Evolutionary conservation across 2,888 invertebrate species (phyloP).

Genomic region (Ceramica pisi): DNA sequence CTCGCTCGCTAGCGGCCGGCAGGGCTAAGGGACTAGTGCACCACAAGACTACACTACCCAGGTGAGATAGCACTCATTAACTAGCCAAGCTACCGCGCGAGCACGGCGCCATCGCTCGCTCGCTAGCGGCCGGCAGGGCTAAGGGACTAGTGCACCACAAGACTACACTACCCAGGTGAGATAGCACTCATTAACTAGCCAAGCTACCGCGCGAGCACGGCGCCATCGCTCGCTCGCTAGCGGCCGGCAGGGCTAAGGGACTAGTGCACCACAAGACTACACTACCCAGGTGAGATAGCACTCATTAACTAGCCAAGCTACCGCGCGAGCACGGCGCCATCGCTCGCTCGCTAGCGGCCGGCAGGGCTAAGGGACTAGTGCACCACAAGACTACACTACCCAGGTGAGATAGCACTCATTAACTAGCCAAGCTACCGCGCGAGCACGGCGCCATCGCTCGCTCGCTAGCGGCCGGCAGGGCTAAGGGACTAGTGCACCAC

Average conservation of each 20-base stretch:
- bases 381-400: conserved; percentile 30
- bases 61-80: conserved; percentile 31
- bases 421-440: neutral
- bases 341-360: conserved; percentile 92
- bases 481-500: conserved; percentile 7
- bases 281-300: conserved; percentile 88
- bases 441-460: neutral
- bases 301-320: neutral
- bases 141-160: conserved; percentile 61
- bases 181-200: conserved; percentile 90
- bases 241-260: conserved; percentile 66
- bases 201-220: conserved; percentile 84
- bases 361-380: conserved; percentile 15
- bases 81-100: conserved; percentile 99
- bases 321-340: conserved; percentile 92
- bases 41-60: conserved; percentile 51
- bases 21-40: conserved; percentile 66
- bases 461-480: neutral
- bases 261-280: conserved; percentile 56
- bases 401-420: conserved; percentile 8
- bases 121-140: conserved; percentile 84
- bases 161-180: conserved; percentile 45
- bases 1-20: conserved; percentile 92
- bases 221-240: conserved; percentile 72
- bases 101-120: conserved; percentile 96